Percentiles rank a stretch among this genome's conserved stretches.
Evolutionary conservation across 1,140 invertebrate genomes (phyloP).

Genomic region (Coelopa frigida): DNA sequence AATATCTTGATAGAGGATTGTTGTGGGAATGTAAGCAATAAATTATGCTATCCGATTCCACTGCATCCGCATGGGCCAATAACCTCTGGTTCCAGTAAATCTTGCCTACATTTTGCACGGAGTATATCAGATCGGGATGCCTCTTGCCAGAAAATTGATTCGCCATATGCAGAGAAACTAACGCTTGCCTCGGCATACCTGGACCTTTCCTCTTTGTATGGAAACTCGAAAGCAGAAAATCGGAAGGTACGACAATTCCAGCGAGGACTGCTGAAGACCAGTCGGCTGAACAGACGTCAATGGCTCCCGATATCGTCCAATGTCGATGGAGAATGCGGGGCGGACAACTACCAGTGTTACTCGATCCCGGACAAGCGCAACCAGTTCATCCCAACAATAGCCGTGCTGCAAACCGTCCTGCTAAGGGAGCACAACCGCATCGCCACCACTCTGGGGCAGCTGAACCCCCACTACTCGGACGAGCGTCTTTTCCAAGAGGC

Average conservation of each 20-base stretch:
- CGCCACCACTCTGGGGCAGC: conserved; percentile 56
- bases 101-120: conserved; percentile 78
- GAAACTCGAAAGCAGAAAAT: conserved; percentile 56
- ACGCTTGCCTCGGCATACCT: conserved; percentile 72
- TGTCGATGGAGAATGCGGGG: conserved; percentile 54
- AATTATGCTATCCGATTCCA: conserved; percentile 71
- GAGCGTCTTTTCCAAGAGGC: conserved; percentile 83
- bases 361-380: conserved; percentile 68
- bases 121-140: conserved; percentile 61
- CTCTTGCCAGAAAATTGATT: conserved; percentile 53
- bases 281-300: conserved; percentile 53
- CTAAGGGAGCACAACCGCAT: conserved; percentile 87
- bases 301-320: conserved; percentile 61
- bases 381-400: conserved; percentile 77
- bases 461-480: conserved; percentile 84
- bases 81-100: conserved; percentile 50
- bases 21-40: conserved; percentile 35
- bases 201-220: conserved; percentile 80
- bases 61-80: conserved; percentile 74
- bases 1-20: conserved; percentile 19
- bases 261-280: conserved; percentile 57
- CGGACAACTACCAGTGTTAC: conserved; percentile 58
- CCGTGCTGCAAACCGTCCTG: conserved; percentile 72
- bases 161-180: conserved; percentile 64
- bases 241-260: conserved; percentile 52